phyloP scores from a whole-genome alignment of 2,113 vertebrate genomes.

The Orthochromis indermauri region DNA sequence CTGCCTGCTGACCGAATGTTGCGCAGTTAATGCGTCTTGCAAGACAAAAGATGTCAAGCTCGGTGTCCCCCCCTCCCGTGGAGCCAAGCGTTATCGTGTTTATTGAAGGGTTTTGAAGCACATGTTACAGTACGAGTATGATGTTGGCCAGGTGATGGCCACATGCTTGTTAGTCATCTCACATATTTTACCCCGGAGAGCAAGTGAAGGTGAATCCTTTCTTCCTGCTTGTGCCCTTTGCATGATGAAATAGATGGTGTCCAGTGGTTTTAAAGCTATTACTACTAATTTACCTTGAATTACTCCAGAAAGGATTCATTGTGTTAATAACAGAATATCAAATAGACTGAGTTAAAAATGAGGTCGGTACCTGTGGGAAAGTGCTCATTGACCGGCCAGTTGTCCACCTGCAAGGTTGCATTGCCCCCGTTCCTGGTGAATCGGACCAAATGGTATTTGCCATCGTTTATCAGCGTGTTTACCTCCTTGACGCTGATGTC shows the following conservation, averaged over 20 bases:
- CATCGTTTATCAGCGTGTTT: constrained; percentile 84
- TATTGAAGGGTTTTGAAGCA: background rate
- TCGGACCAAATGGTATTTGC: constrained; percentile 92
- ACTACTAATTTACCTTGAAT: background rate
- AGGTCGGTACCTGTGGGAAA: constrained; percentile 86
- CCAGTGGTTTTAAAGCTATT: constrained; percentile 30
- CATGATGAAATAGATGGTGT: constrained; percentile 40
- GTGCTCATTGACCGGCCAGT: constrained; percentile 93
- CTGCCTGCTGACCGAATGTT: constrained; percentile 21
- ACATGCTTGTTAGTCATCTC: background rate
- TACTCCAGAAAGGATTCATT: background rate
- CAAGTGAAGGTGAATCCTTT: background rate
- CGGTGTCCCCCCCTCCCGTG: background rate
- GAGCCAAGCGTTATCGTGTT: constrained; percentile 5
- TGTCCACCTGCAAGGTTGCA: constrained; percentile 93
- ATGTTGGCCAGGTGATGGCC: background rate
- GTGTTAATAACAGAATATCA: background rate
- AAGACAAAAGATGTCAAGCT: constrained; percentile 22
- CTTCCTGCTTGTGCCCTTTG: background rate
- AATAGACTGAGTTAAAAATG: background rate
- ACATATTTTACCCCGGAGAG: background rate
- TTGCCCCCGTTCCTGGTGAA: constrained; percentile 96
- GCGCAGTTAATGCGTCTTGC: constrained; percentile 7
- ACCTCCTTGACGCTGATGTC: constrained; percentile 93
- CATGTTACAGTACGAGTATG: background rate